phyloP scores from a whole-genome alignment of 1,140 invertebrate species.

The Microplitis demolitor region DNA sequence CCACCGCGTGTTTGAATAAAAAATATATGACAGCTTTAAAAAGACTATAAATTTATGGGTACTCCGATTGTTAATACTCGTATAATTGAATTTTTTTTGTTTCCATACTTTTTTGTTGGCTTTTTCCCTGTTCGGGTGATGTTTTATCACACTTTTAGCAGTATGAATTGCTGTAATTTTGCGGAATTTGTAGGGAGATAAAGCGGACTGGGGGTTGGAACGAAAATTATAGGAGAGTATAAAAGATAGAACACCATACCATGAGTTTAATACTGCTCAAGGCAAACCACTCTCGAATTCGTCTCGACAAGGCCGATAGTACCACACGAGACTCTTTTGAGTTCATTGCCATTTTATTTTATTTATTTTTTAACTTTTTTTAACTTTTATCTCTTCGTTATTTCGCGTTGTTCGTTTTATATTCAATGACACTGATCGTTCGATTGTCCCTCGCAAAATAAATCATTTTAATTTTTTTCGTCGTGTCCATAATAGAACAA shows the following conservation, averaged over 20 bases:
- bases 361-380: background rate
- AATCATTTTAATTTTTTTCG: no score
- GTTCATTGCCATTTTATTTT: background rate
- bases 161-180: background rate
- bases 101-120: no score
- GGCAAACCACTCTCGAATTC: slow-evolving; percentile 14
- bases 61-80: no score
- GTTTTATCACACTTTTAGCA: no score
- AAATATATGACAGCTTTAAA: no score
- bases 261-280: slow-evolving; percentile 11
- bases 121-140: no score
- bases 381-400: background rate
- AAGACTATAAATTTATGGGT: no score
- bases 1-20: background rate
- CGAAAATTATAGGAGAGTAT: background rate
- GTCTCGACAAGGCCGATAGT: slow-evolving; percentile 11
- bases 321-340: background rate
- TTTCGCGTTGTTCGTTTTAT: background rate
- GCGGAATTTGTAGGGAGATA: background rate
- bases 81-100: no score
- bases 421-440: no score
- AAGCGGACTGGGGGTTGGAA: background rate
- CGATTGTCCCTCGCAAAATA: no score
- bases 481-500: no score
- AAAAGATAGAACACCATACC: background rate